Evolutionary conservation across 1,140 invertebrate genomes (phyloP).

Genomic region (Nephila pilipes): DNA sequence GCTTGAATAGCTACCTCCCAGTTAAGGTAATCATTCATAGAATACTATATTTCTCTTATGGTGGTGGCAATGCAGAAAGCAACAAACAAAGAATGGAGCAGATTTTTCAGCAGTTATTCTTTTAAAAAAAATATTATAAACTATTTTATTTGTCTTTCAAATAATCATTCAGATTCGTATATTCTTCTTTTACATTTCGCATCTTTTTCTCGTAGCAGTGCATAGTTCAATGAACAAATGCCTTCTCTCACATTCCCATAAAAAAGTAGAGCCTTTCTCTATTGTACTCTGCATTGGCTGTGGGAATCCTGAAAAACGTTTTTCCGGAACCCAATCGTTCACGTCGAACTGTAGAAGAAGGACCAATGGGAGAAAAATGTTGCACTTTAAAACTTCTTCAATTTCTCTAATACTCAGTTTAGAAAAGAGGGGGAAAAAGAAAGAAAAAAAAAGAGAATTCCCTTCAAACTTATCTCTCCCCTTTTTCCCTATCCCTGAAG

Average conservation of each 20-base stretch:
- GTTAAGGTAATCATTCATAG: no score
- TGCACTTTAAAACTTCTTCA: conserved; percentile 74
- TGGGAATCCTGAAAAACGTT: conserved; percentile 49
- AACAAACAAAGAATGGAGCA: no score
- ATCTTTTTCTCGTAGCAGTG: neutral
- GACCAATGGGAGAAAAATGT: conserved; percentile 70
- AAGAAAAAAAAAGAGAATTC: neutral
- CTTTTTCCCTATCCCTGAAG: neutral
- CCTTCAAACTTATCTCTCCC: conserved; percentile 24
- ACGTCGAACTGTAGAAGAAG: conserved; percentile 36
- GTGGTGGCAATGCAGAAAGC: no score
- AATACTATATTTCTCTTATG: no score
- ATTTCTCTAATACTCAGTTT: conserved; percentile 70
- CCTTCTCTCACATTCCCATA: neutral
- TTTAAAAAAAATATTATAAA: no score
- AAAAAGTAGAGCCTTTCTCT: neutral
- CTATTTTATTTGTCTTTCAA: no score
- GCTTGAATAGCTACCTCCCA: no score
- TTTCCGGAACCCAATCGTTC: conserved; percentile 64
- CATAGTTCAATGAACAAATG: conserved; percentile 15
- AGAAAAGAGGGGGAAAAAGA: conserved; percentile 14
- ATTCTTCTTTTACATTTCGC: no score
- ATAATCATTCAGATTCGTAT: no score
- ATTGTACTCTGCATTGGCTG: neutral
- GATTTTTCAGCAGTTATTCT: no score